These are phyloP conservation scores for Microctenopoma stevenorrisi DNA, from an alignment of 2,797 vertebrate species.

Conservation along the genomic window DNA sequence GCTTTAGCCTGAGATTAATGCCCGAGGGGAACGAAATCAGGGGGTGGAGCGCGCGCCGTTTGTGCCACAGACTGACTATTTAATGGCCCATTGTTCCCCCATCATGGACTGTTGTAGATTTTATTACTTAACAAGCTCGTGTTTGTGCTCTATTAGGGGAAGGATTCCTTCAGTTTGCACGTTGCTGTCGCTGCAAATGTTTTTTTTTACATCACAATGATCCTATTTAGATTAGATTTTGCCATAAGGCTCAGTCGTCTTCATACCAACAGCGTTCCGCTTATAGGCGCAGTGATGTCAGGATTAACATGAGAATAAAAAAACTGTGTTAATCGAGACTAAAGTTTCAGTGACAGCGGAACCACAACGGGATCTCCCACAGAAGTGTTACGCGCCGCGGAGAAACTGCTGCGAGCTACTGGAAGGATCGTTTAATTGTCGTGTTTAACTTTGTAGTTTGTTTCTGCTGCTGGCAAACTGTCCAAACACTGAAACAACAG, in stretches of 20 bases:
- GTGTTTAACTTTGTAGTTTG: background rate
- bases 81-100: conserved; percentile 85
- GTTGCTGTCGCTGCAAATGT: background rate
- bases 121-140: conserved; percentile 68
- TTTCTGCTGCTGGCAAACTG: conserved; percentile 8
- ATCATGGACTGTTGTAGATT: conserved; percentile 66
- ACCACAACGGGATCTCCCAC: background rate
- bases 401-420: background rate
- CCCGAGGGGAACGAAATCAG: conserved; percentile 66
- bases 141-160: conserved; percentile 54
- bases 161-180: conserved; percentile 11
- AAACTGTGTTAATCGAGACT: conserved; percentile 13
- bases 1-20: conserved; percentile 76
- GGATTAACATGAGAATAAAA: conserved; percentile 15
- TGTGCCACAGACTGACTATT: conserved; percentile 70
- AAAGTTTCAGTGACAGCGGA: conserved; percentile 15
- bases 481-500: conserved; percentile 48
- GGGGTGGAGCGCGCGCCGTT: conserved; percentile 75
- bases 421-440: background rate
- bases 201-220: conserved; percentile 21
- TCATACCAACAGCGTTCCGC: background rate
- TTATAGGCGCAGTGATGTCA: background rate
- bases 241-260: background rate
- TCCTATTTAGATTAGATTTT: background rate
- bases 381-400: conserved; percentile 38